A percentile compares a stretch with the other conserved stretches of the same genome.
Evolutionary conservation across 2,797 vertebrate species (phyloP).

Genomic region (Pagetopsis macropterus): DNA sequence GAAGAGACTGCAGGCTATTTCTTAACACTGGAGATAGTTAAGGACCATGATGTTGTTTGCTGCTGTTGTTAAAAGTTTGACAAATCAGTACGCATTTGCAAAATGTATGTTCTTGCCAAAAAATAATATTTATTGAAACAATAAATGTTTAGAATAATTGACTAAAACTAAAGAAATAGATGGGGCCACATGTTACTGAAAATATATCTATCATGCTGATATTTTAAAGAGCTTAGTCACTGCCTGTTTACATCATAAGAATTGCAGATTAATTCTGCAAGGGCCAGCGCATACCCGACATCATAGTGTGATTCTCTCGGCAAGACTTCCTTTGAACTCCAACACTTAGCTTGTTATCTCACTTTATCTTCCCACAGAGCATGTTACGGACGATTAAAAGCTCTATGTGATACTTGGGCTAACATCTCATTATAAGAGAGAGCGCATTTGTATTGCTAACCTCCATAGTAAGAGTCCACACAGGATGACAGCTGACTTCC

Average conservation of each 20-base stretch:
- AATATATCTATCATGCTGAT: slow-evolving; percentile 3
- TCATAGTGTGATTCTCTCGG: slow-evolving; percentile 57
- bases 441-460: slow-evolving; percentile 81
- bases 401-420: slow-evolving; percentile 79
- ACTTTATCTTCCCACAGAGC: slow-evolving; percentile 81
- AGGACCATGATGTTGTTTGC: background rate
- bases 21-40: background rate
- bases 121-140: background rate
- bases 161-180: background rate
- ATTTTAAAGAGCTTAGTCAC: slow-evolving; percentile 23
- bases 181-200: background rate
- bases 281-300: slow-evolving; percentile 39
- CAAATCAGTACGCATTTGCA: background rate
- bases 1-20: slow-evolving; percentile 5
- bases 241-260: slow-evolving; percentile 45
- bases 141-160: background rate
- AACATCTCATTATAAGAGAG: slow-evolving; percentile 81
- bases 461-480: slow-evolving; percentile 79
- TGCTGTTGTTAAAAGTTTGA: background rate
- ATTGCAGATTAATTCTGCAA: slow-evolving; percentile 42
- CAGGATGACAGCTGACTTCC: slow-evolving; percentile 79
- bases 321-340: slow-evolving; percentile 76
- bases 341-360: slow-evolving; percentile 81
- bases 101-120: background rate
- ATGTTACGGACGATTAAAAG: slow-evolving; percentile 82